These are phyloP conservation scores for Acropora yongei DNA, from an alignment of 64 coral and sea anemone species.

Conservation along the genomic window DNA sequence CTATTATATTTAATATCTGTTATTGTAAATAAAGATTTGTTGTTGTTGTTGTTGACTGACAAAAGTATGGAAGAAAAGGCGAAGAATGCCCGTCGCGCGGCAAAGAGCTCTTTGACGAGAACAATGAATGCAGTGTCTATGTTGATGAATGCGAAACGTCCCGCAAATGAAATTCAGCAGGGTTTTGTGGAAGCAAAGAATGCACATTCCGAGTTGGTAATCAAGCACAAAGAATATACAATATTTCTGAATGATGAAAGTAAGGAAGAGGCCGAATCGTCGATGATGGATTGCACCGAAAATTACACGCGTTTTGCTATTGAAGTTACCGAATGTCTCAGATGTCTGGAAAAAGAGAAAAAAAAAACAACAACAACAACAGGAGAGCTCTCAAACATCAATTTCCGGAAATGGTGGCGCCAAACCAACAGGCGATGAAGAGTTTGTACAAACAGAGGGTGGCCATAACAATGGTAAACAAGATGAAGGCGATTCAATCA, in stretches of 20 bases:
- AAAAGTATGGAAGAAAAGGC: neutral
- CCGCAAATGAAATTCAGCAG: conserved; percentile 19
- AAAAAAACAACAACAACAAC: conserved; percentile 66
- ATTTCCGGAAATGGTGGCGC: neutral
- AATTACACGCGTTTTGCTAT: neutral
- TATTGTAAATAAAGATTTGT: too few species aligned
- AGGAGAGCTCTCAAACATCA: too few species aligned
- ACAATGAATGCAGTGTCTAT: neutral
- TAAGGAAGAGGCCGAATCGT: conserved; percentile 40
- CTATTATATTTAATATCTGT: too few species aligned
- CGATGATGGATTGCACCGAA: conserved; percentile 47
- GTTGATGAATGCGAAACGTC: neutral
- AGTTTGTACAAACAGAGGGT: neutral
- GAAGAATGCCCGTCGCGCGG: neutral
- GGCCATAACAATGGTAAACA: neutral
- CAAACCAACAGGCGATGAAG: neutral
- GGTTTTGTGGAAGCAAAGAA: conserved; percentile 8
- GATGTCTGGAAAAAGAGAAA: too few species aligned
- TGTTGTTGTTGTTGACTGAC: too few species aligned
- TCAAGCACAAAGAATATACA: conserved; percentile 49
- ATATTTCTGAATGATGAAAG: conserved; percentile 60
- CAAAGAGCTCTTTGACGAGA: neutral
- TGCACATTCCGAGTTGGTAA: neutral
- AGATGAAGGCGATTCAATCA: neutral
- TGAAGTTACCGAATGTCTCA: too few species aligned